Evolutionary conservation across 2,888 invertebrate species (phyloP).

Genomic region (Adelognathus sp.): DNA sequence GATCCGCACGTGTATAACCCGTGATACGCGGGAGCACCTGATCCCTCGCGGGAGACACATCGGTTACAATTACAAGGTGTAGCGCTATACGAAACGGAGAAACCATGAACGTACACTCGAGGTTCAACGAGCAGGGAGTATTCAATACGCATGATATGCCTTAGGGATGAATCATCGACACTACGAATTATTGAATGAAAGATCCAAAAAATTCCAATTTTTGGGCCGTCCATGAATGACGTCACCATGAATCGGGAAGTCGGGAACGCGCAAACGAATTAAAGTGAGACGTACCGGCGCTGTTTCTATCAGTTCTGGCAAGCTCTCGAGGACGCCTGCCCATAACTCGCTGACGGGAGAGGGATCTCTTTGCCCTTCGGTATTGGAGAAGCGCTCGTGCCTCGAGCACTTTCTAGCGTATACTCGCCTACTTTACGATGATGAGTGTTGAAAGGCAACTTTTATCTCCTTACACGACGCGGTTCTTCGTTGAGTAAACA

Average conservation of each 20-base stretch:
- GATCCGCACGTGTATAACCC: constrained; percentile 35
- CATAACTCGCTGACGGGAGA: constrained; percentile 9
- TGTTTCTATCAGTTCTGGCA: background rate
- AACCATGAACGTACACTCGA: constrained; percentile 7
- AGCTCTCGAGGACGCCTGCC: constrained; percentile 21
- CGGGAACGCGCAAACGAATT: constrained; percentile 4
- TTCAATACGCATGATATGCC: background rate
- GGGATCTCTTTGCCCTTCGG: constrained; percentile 15
- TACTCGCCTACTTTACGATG: constrained; percentile 3
- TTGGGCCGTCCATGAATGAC: background rate
- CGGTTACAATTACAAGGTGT: constrained; percentile 45
- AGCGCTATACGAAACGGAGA: constrained; percentile 7
- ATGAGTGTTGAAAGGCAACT: constrained; percentile 22
- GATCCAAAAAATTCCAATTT: background rate
- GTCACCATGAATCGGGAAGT: background rate
- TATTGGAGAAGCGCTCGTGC: constrained; percentile 1
- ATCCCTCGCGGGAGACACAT: constrained; percentile 30
- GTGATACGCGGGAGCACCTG: constrained; percentile 49
- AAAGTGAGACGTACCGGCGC: constrained; percentile 15
- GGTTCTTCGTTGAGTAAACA: background rate
- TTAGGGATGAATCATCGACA: background rate
- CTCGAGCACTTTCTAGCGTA: constrained; percentile 7
- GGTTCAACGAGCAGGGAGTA: constrained; percentile 1
- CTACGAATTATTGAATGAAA: no score
- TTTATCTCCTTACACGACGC: constrained; percentile 30